phyloP scores from a whole-genome alignment of 1,140 invertebrate genomes.

The Calycopis cecrops region DNA sequence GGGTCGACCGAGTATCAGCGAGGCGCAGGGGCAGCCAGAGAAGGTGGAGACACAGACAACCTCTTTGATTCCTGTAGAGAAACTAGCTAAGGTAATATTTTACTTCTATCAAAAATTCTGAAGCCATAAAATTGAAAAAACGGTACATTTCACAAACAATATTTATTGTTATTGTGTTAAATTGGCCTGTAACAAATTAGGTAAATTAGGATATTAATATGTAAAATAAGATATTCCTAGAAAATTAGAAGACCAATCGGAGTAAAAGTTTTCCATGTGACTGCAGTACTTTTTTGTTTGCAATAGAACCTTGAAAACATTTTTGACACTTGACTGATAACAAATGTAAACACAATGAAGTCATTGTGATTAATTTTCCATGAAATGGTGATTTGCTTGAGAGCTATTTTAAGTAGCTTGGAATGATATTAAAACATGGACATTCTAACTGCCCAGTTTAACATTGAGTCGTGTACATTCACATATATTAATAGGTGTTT shows the following conservation, averaged over 20 bases:
- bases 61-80: slow-evolving; percentile 82
- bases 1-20: slow-evolving; percentile 77
- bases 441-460: background rate
- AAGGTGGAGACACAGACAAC: slow-evolving; percentile 62
- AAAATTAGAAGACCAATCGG: background rate
- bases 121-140: background rate
- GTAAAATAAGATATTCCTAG: background rate
- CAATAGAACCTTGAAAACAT: slow-evolving; percentile 19
- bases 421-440: background rate
- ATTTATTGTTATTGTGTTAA: background rate
- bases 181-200: background rate
- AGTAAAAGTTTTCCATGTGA: slow-evolving; percentile 1
- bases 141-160: background rate
- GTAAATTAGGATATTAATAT: background rate
- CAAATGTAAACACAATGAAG: slow-evolving; percentile 4
- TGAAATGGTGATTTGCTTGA: slow-evolving; percentile 8
- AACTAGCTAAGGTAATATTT: slow-evolving; percentile 78
- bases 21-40: slow-evolving; percentile 64
- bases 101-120: slow-evolving; percentile 13
- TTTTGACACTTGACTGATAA: slow-evolving; percentile 18
- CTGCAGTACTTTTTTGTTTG: slow-evolving; percentile 17
- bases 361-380: slow-evolving; percentile 14
- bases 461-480: background rate
- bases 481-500: background rate
- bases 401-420: background rate